These are phyloP conservation scores for Caprella mutica DNA, from an alignment of 2,888 invertebrate species.

Conservation along the genomic window DNA sequence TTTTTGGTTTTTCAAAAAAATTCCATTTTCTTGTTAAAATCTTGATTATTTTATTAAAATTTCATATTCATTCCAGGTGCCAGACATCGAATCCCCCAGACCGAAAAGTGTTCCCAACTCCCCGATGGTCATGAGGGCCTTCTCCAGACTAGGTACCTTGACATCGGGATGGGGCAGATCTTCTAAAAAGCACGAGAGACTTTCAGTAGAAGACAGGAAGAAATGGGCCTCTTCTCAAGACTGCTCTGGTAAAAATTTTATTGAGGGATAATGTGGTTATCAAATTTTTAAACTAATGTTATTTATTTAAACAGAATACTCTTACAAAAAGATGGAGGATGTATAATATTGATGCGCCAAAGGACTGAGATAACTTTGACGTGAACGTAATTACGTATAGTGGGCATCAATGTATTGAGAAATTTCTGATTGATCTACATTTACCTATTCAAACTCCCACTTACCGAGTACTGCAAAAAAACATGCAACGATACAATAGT, in stretches of 20 bases:
- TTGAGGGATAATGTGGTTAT: no score
- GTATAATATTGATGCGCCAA: no score
- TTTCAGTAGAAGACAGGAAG: conserved; percentile 76
- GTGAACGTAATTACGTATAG: no score
- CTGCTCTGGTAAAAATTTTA: conserved; percentile 44
- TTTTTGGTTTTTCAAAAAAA: not conserved
- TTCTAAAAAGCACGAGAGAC: conserved; percentile 49
- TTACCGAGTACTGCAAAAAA: not conserved
- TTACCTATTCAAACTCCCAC: no score
- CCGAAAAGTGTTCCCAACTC: conserved; percentile 89
- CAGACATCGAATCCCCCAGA: conserved; percentile 36
- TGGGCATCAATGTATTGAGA: no score
- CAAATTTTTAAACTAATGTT: no score
- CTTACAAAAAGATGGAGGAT: no score
- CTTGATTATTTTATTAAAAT: no score
- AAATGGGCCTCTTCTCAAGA: conserved; percentile 79
- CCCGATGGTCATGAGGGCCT: conserved; percentile 84
- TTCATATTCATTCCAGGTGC: conserved; percentile 32
- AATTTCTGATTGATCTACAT: no score
- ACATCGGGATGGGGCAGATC: conserved; percentile 82
- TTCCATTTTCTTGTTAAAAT: not conserved
- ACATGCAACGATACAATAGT: not conserved
- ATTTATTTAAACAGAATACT: no score
- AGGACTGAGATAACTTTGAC: no score
- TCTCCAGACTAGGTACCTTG: conserved; percentile 68